Base-by-base conservation (phyloP, 2,113 vertebrate genomes). In the Otus sunia region DNA sequence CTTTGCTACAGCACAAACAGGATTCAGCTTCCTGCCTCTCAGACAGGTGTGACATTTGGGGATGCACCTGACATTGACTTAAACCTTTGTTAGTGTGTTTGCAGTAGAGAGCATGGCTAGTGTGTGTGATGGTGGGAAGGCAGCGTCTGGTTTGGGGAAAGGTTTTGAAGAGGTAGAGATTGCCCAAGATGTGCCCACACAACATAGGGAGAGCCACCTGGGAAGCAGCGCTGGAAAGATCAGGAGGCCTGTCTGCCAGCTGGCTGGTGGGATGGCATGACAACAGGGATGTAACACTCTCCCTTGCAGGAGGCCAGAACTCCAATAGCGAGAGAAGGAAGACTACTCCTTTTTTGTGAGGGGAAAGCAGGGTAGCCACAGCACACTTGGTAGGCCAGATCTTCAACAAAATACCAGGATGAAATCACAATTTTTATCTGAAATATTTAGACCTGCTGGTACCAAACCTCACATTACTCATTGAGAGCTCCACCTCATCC, bases 381-480 rank as follows among this genome's bases (percentile, higher is more conserved):
- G 63, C 49, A 53, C 10, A 29, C 23, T 23, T 58, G 23, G 20
- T 34, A 78, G 29, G 15, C 29, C 20, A 71, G 19, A 43, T 88
- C 82, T 79, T 80, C 56, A 63, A 15, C 49, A 77, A 59, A 92
- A 78, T 36, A 90, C n/a, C 47, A 56, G 55, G 68, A 62, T 72
- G 63, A 96, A 84, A 93, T 88, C 68, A 80, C 41, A 81, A 73
- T 37, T 90, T 86, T 93, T 86, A 80, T 93, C 82, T 60, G 55
- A 78, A 43, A 63, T 71, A 90, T 36, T 90, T 53, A 94, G 81
- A 92, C 36, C 53, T 76, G 32, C 85, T 95, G 78, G 75, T 94
- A 96, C 74, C 63, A 94, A 92, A 96, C 37, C 50, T 76, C 90
- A 36, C 59, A 82, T 95, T 90, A 93, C 30, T 96, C 81, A 93